Evolutionary conservation across 2,113 vertebrate species (phyloP).

Genomic region (Heteronetta atricapilla): DNA sequence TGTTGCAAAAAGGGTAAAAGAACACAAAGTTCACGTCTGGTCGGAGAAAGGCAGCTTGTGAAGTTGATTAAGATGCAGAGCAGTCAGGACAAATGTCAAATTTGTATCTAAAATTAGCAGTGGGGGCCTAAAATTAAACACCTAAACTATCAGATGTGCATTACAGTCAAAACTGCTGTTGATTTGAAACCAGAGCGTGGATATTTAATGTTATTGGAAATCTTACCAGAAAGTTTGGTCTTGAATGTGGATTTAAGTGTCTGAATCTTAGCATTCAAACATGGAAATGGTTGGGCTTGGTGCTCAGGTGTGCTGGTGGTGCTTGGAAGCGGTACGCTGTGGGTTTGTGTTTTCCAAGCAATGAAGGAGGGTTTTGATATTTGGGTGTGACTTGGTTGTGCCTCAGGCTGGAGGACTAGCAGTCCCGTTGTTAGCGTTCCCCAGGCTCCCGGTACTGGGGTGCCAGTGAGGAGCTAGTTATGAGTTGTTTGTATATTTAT

Average conservation of each 20-base stretch:
- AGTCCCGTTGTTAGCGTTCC: background rate
- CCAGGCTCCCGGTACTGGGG: background rate
- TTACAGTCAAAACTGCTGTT: background rate
- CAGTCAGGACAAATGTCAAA: slow-evolving; percentile 19
- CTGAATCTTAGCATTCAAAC: background rate
- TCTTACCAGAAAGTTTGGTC: background rate
- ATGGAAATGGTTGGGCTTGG: background rate
- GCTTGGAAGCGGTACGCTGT: rapidly evolving
- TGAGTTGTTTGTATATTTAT: background rate
- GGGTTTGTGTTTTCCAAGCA: background rate
- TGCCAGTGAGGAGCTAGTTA: rapidly evolving
- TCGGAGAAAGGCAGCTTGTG: background rate
- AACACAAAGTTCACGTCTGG: rapidly evolving
- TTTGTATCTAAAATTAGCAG: slow-evolving; percentile 16
- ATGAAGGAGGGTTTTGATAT: background rate
- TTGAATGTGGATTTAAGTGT: background rate
- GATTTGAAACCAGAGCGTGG: background rate
- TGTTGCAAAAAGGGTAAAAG: background rate
- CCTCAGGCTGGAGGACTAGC: background rate
- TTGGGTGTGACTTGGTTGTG: background rate
- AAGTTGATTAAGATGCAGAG: slow-evolving; percentile 41
- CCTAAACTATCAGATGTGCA: background rate
- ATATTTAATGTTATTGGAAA: background rate
- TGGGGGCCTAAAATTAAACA: slow-evolving; percentile 35
- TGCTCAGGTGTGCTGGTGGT: background rate